Evolutionary conservation across 23 tunicate genomes (phyloP).

Genomic region (Phallusia fumigata): DNA sequence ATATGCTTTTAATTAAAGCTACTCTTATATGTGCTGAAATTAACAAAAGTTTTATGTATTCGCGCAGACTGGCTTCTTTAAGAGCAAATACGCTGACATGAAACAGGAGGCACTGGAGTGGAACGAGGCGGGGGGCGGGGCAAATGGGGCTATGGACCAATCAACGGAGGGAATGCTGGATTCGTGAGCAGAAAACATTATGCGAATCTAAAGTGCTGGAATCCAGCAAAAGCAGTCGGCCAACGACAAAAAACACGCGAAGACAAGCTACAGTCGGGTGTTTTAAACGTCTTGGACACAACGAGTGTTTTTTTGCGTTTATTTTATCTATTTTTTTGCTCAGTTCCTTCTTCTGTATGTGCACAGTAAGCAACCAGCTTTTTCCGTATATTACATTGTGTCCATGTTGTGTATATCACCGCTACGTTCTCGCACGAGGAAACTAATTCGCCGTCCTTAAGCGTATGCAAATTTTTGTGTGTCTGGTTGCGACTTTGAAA

Average conservation of each 20-base stretch:
- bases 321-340: neutral
- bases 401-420: neutral
- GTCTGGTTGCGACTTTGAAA: neutral
- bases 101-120: slow-evolving; percentile 83
- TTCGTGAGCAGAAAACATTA: neutral
- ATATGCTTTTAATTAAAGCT: too few species aligned
- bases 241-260: neutral
- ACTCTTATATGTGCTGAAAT: too few species aligned
- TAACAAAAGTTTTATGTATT: neutral
- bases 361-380: neutral
- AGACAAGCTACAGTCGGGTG: neutral
- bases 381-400: neutral
- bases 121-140: slow-evolving; percentile 36
- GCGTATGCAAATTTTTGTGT: slow-evolving; percentile 1
- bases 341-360: neutral
- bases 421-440: neutral
- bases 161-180: slow-evolving; percentile 9
- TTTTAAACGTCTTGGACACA: neutral
- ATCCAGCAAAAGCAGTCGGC: neutral
- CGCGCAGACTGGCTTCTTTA: slow-evolving; percentile 85
- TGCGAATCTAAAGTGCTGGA: neutral
- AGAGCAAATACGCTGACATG: slow-evolving; percentile 95
- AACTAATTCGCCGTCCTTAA: too few species aligned
- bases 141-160: slow-evolving; percentile 1
- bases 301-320: neutral